A percentile compares a stretch with the other conserved stretches of the same genome.
Conservation (phyloP, 2,113 vertebrate species). For the Mirza zaza region DNA sequence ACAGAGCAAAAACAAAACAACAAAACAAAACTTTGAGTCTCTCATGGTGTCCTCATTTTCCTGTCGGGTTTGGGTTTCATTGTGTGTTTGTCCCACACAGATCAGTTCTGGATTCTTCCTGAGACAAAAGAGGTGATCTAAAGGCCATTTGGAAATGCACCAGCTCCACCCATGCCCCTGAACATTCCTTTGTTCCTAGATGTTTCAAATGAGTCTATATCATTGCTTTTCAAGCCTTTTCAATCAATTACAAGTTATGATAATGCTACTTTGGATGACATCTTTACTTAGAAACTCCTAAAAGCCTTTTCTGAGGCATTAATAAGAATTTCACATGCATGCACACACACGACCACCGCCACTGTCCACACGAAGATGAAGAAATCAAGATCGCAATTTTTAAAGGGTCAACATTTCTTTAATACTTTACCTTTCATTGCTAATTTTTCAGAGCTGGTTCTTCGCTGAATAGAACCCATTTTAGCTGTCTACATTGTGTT, state of each 20-base stretch:
- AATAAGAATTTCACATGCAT: neutral
- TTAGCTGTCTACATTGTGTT: slow-evolving; percentile 14
- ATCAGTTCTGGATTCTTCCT: neutral
- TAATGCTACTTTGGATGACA: neutral
- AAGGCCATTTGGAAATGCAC: slow-evolving; percentile 31
- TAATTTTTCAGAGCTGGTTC: neutral
- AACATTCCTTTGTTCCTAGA: slow-evolving; percentile 18
- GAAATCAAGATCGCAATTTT: neutral
- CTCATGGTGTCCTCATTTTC: slow-evolving; percentile 7
- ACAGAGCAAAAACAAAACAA: neutral
- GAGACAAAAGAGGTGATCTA: neutral
- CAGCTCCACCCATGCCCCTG: neutral
- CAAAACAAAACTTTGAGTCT: neutral
- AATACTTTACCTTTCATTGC: neutral
- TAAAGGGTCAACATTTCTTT: neutral
- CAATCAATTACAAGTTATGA: neutral
- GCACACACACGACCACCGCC: neutral
- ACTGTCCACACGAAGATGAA: neutral
- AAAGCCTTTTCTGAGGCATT: neutral
- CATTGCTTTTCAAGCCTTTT: neutral
- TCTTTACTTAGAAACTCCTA: neutral
- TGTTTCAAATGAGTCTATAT: neutral
- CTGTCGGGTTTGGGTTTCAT: slow-evolving; percentile 43
- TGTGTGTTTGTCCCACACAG: neutral
- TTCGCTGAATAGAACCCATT: neutral